These are phyloP conservation scores for Amyelois transitella DNA, from an alignment of 1,140 invertebrate species.

Conservation along the genomic window DNA sequence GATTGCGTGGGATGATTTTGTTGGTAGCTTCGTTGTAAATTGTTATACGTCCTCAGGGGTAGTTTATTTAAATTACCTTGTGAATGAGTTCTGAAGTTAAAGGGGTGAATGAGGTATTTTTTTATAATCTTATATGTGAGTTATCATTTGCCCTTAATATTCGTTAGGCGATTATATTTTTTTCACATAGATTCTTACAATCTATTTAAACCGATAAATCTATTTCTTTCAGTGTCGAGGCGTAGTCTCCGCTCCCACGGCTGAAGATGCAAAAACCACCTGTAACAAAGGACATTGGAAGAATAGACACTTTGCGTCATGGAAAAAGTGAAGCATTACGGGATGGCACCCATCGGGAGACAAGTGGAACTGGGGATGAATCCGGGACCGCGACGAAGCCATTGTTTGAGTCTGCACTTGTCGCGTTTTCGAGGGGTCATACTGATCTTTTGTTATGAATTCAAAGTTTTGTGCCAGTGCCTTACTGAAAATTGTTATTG, in stretches of 20 bases:
- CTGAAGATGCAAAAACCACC: conserved; percentile 46
- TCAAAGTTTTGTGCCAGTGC: neutral
- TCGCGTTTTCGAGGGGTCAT: conserved; percentile 21
- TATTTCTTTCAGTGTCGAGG: neutral
- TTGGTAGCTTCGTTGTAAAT: conserved; percentile 10
- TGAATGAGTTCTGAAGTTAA: neutral
- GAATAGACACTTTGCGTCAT: conserved; percentile 42
- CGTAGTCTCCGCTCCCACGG: conserved; percentile 32
- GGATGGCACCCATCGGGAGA: conserved; percentile 41
- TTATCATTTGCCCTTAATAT: too few relatives aligned
- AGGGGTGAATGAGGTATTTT: neutral
- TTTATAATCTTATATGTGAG: too few relatives aligned
- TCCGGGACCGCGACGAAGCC: conserved; percentile 12
- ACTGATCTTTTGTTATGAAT: conserved; percentile 10
- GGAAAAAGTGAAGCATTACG: conserved; percentile 28
- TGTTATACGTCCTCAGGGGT: neutral
- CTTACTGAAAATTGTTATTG: neutral
- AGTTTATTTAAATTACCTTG: conserved; percentile 3
- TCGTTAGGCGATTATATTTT: too few relatives aligned
- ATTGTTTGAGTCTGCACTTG: conserved; percentile 54
- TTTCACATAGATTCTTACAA: neutral
- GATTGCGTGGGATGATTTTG: conserved; percentile 27
- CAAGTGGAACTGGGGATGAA: conserved; percentile 45
- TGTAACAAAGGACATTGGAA: conserved; percentile 22
- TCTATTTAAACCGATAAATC: neutral